Base-by-base conservation (phyloP, 1,140 invertebrate species). In the Cydia fagiglandana region DNA sequence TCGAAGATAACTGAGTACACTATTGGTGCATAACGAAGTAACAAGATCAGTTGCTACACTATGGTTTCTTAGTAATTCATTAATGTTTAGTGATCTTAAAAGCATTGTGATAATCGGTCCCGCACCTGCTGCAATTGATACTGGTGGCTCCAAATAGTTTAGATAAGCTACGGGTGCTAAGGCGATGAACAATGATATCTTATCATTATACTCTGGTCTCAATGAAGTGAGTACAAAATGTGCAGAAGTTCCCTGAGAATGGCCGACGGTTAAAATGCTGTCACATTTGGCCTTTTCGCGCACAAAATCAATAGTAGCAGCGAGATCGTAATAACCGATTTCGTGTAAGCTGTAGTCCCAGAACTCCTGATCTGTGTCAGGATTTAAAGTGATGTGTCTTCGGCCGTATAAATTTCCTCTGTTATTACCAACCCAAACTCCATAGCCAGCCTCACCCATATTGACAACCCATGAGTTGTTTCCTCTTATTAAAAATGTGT, bases 361-460 rank as follows among this genome's bases (percentile, higher is more conserved):
- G 78, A 87, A 93, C 77, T 94, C 86, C 34, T 90, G 80, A 61
- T 94, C 88, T 92, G 95, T 95, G 13, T 78, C 61, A 0, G 93
- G 84, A 50, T 92, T 89, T 5, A 95, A 76, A 6, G 75, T 85
- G 24, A 83, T 84, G 81, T 95, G 95, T 64, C 89, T 86, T 70
- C 88, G 86, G 0, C 94, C 94, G 80, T 96, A 95, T 53, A 88
- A 93, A 77, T 94, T 96, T 5, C 95, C 95, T 64, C 95, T 87
- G 12, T 89, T 89, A 81, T 96, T 96, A 3, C 94, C 90, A 68
- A 95, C 80, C 95, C 95, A 96, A 4, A 96, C 95, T 79, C 96
- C 95, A 78, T 94, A 96, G 4, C 94, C 95, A 75, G 85, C 78
- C 81, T 95, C 94, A 1, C 94, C 93, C n/a, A 96, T 81, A 64